Base-by-base conservation (phyloP, 1,140 invertebrate species). In the Apis florea region DNA sequence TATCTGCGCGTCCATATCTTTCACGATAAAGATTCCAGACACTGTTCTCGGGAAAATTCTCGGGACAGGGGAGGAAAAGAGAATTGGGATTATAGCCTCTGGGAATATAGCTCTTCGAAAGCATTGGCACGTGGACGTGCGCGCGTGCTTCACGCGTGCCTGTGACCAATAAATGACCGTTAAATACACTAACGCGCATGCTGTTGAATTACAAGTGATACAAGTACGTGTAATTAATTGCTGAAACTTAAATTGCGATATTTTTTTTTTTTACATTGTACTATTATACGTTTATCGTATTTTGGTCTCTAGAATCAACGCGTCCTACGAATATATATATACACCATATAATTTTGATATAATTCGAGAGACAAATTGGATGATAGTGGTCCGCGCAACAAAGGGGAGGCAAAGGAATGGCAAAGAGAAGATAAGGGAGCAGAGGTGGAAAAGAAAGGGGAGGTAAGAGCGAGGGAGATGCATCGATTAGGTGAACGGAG, bases 261-360 rank as follows among this genome's bases (percentile, higher is more conserved):
- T 5, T 40, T 40, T n/a, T n/a, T 31, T 31, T 31, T 40, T 40
- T 40, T 40, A 40, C 0, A 40, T 40, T 4, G 4, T 2, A 31
- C 2, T 4, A 40, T 40, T 5, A n/a, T n/a, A 5, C 31, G 0
- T 6, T 6, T 40, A 40, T 40, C 4, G 6, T 5, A 40, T 3
- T 40, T 40, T 6, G 31, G 4, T 40, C 4, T 6, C 2, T 31
- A 31, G 31, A 31, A 31, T 31, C 31, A 31, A 31, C 31, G 31
- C 4, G 31, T 31, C 31, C 31, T 40, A 40, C 31, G 31, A 40
- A 6, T 40, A 3, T 40, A 40, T 40, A 40, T 40, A 40, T 40
- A 31, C 3, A 40, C 5, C 31, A 6, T 40, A 5, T 40, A 91
- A 91, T 92, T 91, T 92, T 90, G 88, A 92, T 91, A 92, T 91